These are phyloP conservation scores for Rhinichthys osculus DNA, from an alignment of 2,797 vertebrate species.

Conservation along the genomic window DNA sequence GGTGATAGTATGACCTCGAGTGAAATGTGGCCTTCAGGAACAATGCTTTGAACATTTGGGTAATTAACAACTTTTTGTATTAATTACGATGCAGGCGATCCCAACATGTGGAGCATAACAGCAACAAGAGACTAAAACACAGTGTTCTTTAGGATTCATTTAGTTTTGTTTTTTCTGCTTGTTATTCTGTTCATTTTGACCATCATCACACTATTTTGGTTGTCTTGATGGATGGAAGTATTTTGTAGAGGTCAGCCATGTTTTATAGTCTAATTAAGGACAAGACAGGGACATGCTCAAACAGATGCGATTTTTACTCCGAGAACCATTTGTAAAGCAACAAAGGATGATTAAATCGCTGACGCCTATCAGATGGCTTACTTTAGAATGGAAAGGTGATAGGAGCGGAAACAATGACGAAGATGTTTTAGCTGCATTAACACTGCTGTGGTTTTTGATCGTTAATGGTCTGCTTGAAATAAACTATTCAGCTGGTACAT, in stretches of 20 bases:
- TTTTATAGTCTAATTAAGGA: constrained; percentile 46
- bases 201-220: constrained; percentile 20
- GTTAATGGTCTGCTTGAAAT: background rate
- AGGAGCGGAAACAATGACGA: background rate
- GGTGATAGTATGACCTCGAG: constrained; percentile 45
- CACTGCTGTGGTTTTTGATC: background rate
- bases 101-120: constrained; percentile 32
- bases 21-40: constrained; percentile 54
- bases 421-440: background rate
- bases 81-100: constrained; percentile 53
- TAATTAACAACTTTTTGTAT: constrained; percentile 43
- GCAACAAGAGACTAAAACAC: constrained; percentile 32
- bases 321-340: constrained; percentile 36
- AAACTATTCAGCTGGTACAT: background rate
- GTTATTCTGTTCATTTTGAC: constrained; percentile 12
- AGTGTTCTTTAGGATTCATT: constrained; percentile 6
- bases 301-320: constrained; percentile 29
- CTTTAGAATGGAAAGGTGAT: constrained; percentile 33
- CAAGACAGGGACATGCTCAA: constrained; percentile 46
- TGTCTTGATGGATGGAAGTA: constrained; percentile 42
- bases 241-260: constrained; percentile 48
- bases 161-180: background rate
- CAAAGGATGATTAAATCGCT: constrained; percentile 41
- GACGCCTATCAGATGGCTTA: constrained; percentile 38
- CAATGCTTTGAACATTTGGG: constrained; percentile 52